These are phyloP conservation scores for Andrena fulva DNA, from an alignment of 2,888 invertebrate genomes.

Conservation along the genomic window DNA sequence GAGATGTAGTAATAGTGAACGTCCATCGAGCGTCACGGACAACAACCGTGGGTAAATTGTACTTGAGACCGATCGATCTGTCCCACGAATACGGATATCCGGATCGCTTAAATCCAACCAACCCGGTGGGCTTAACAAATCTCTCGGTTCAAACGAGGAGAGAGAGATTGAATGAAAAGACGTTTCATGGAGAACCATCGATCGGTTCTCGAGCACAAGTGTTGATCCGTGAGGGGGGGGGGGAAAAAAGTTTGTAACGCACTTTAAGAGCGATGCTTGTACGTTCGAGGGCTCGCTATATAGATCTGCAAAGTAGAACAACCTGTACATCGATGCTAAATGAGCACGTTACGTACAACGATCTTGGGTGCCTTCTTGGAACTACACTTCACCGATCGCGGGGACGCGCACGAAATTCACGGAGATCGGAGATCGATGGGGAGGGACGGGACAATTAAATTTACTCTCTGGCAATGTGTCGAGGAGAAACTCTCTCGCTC, in stretches of 20 bases:
- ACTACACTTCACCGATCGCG: constrained; percentile 16
- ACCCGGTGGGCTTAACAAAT: background rate
- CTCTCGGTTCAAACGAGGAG: background rate
- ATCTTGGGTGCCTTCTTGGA: constrained; percentile 45
- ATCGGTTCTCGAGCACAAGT: constrained; percentile 51
- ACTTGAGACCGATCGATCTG: constrained; percentile 32
- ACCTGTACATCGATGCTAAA: constrained; percentile 60
- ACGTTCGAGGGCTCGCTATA: constrained; percentile 53
- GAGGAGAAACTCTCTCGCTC: constrained; percentile 11
- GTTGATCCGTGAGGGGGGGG: constrained; percentile 30
- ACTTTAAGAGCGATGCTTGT: constrained; percentile 59
- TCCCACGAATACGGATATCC: background rate
- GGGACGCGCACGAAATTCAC: background rate
- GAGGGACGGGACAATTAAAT: background rate
- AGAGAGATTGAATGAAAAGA: background rate
- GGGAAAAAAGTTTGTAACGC: constrained; percentile 45
- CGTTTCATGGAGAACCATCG: constrained; percentile 18
- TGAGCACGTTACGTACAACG: constrained; percentile 41
- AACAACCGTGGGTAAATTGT: constrained; percentile 34
- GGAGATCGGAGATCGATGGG: constrained; percentile 29
- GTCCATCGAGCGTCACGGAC: constrained; percentile 56
- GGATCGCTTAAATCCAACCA: background rate
- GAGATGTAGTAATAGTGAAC: constrained; percentile 33
- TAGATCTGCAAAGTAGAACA: constrained; percentile 54
- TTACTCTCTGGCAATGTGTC: constrained; percentile 3